Evolutionary conservation across 2,797 vertebrate species (phyloP).

Genomic region (Etheostoma nigrum): DNA sequence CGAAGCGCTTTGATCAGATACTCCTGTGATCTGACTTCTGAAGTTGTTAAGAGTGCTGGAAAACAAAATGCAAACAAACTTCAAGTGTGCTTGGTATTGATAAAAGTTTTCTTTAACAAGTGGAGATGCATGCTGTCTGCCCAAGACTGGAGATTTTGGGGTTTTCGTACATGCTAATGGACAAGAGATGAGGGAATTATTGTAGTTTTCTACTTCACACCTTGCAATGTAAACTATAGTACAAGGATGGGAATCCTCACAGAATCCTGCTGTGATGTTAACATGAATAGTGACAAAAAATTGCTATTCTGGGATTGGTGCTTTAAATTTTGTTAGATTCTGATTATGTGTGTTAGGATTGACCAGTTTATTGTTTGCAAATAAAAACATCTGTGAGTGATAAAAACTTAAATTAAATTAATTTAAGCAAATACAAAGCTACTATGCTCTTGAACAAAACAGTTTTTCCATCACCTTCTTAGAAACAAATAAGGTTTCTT

Average conservation of each 20-base stretch:
- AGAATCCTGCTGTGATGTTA: constrained; percentile 34
- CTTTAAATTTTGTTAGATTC: constrained; percentile 14
- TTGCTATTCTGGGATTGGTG: constrained; percentile 38
- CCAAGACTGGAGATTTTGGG: constrained; percentile 76
- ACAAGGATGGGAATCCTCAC: constrained; percentile 48
- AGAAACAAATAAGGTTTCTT: background rate
- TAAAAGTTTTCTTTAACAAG: constrained; percentile 89
- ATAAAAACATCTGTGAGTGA: constrained; percentile 2
- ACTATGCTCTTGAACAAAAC: background rate
- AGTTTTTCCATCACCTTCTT: background rate
- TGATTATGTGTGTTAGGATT: constrained; percentile 3
- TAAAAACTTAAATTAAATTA: background rate
- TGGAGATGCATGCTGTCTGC: constrained; percentile 79
- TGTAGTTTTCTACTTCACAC: constrained; percentile 52
- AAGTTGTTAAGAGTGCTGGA: constrained; percentile 91
- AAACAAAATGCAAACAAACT: constrained; percentile 92
- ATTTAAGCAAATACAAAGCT: background rate
- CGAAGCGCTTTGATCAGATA: constrained; percentile 89
- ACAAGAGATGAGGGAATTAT: constrained; percentile 80
- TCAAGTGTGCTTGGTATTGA: constrained; percentile 89
- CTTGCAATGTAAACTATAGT: constrained; percentile 40
- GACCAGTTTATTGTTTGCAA: constrained; percentile 17
- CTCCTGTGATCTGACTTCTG: constrained; percentile 92
- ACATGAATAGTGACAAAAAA: constrained; percentile 5
- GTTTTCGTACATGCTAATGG: constrained; percentile 76